Evolutionary conservation across 2,113 vertebrate species (phyloP).

Genomic region (Siniperca knerii): DNA sequence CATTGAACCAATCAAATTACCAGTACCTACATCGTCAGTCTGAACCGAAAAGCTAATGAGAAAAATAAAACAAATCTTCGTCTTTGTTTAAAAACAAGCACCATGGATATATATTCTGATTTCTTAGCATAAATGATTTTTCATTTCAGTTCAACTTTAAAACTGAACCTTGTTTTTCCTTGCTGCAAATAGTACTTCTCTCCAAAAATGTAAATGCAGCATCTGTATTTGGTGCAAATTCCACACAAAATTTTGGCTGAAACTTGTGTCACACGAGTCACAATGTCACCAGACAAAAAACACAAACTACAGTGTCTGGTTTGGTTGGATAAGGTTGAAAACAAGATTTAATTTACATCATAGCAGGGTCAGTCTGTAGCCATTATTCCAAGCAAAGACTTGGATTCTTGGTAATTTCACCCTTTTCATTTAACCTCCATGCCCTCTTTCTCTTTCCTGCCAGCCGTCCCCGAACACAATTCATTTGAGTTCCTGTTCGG

Average conservation of each 20-base stretch:
- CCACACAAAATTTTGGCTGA: neutral
- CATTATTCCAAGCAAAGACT: constrained; percentile 57
- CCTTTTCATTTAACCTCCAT: constrained; percentile 79
- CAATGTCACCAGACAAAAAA: constrained; percentile 46
- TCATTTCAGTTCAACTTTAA: neutral
- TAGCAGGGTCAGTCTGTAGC: constrained; percentile 50
- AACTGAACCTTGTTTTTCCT: neutral
- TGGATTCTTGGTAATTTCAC: constrained; percentile 71
- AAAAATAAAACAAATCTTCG: too few relatives aligned
- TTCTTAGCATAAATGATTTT: neutral
- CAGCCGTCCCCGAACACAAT: constrained; percentile 66
- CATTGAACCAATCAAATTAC: too few relatives aligned
- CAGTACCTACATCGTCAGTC: too few relatives aligned
- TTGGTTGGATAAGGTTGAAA: constrained; percentile 67
- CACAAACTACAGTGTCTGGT: constrained; percentile 49
- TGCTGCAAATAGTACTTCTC: neutral
- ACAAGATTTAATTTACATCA: constrained; percentile 77
- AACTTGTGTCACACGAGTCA: constrained; percentile 40
- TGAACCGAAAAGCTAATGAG: too few relatives aligned
- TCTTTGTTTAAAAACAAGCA: neutral
- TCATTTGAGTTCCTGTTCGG: constrained; percentile 78
- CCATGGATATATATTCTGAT: neutral
- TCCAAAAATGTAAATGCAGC: neutral
- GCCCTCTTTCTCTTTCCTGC: constrained; percentile 44
- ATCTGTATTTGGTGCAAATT: constrained; percentile 2